Conservation (phyloP, 2,888 invertebrate species). For the Griposia aprilina region DNA sequence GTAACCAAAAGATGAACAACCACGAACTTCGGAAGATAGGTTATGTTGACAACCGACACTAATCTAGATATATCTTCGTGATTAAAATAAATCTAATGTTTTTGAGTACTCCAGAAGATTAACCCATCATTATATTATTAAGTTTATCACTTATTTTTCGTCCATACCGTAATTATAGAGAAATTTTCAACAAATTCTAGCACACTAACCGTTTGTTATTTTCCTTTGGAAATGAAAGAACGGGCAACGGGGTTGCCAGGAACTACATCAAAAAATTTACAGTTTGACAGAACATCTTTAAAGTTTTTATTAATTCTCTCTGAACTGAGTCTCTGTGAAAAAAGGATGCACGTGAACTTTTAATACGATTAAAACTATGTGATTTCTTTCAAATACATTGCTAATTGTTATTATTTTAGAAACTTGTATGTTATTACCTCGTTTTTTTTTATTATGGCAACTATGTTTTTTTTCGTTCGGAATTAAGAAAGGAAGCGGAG, state of each 20-base stretch:
- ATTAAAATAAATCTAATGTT: constrained; percentile 73
- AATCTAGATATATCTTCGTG: constrained; percentile 80
- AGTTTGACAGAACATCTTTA: neutral
- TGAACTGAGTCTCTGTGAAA: neutral
- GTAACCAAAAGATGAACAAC: constrained; percentile 60
- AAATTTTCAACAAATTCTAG: constrained; percentile 69
- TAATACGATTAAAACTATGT: neutral
- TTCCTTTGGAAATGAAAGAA: constrained; percentile 85
- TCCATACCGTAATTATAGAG: constrained; percentile 49
- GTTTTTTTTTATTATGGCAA: constrained; percentile 18
- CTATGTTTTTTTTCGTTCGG: constrained; percentile 22
- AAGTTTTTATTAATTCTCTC: neutral
- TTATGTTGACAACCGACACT: constrained; percentile 87
- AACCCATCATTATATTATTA: constrained; percentile 48
- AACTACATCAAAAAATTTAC: constrained; percentile 4
- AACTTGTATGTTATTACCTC: neutral
- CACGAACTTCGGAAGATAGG: constrained; percentile 73
- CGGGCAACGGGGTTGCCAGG: constrained; percentile 77
- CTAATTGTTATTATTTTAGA: neutral
- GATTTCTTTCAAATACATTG: neutral
- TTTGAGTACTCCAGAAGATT: constrained; percentile 47
- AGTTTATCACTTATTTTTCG: constrained; percentile 71
- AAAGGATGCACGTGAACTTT: neutral
- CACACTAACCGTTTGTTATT: constrained; percentile 86
- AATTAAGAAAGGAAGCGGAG: neutral